Evolutionary conservation across 1,140 invertebrate species (phyloP), one percentile per base, ranked within the genome.

Genomic region (Bombus superbus): DNA sequence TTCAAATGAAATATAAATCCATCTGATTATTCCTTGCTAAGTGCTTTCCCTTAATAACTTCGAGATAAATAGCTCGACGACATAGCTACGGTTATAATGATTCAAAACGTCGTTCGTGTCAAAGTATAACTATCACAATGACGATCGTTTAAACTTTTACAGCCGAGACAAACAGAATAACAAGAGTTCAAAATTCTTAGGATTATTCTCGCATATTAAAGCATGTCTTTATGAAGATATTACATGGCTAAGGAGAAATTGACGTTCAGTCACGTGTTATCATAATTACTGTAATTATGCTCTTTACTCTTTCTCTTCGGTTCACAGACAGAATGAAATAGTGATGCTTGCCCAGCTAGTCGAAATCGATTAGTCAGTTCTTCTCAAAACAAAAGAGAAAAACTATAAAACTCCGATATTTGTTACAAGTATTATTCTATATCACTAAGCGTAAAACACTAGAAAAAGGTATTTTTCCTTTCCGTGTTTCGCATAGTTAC

Each of bases 221-320:
- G 32, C 25, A n/a, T 71, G 22, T 81, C 44, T 40, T 69, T 69
- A 69, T 53, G 38, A 18, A 47, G 32, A 80, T 38, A 15, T 62
- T 69, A 47, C n/a, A 71, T 9, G 42, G 3, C 25, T 32, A 47
- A 69, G n/a, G n/a, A 66, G 42, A 68, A 28, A 53, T 53, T 64
- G 53, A 74, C 22, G n/a, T 59, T 62, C 53, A 35, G 40, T 44
- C n/a, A 57, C 53, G n/a, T 81, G 69, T 62, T 74, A 57, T 32
- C 40, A 35, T 62, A 74, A 81, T 74, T 81, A 74, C 47, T 72
- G 79, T 71, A 71, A 83, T 76, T 66, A n/a, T 35, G 4, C 22
- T 22, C 28, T 35, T 42, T 66, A 4, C 15, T 74, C 38, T 72
- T 59, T 47, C 28, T 62, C 38, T 76, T 62, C 6, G 47, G 5